Base-by-base conservation (phyloP, 2,113 vertebrate genomes). In the Paedocypris sp. region DNA sequence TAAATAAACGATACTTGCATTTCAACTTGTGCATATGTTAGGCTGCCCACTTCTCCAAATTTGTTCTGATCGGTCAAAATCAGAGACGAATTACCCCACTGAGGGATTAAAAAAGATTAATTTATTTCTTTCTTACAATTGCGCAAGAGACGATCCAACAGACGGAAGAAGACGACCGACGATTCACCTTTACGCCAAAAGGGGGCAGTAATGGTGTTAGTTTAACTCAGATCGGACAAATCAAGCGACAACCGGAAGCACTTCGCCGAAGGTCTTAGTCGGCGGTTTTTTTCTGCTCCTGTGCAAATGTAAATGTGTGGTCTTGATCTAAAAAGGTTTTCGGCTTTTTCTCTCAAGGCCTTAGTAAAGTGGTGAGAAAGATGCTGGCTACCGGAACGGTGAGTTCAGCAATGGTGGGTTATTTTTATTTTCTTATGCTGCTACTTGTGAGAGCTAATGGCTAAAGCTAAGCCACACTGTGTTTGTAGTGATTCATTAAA, bases 321-420 rank as follows among this genome's bases (percentile, higher is more conserved):
- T 2, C 2, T 16, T 32, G 12, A 26, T 19, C 58, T 57, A 49
- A 58, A 51, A 65, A 69, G 36, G 50, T 50, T 16, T 4, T 12
- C 49, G 43, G 31, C 23, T 39, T 29, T 36, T 29, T 46, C 8
- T 2, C 32, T 29, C 42, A 61, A 54, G 61, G 46, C 11, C 49
- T 8, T 5, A 19, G 32, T 51, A 28, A 57, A 54, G 49, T 59
- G 22, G 33, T 53, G 66, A 42, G 32, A 25, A 85, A 60, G 56
- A 87, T 87, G 86, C 65, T 87, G 74, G 80, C 86, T 32, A 86
- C 84, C 18, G 86, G 86, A 82, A 81, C 84, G 59, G 84, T 86
- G 20, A 82, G 63, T 39, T 39, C 18, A 5, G 4, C 1, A 2
- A 11, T 9, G 29, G 0, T 18, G 13, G 19, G 18, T 4, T 3